phyloP scores from a whole-genome alignment of 2,113 vertebrate species.

The Propithecus coquereli region DNA sequence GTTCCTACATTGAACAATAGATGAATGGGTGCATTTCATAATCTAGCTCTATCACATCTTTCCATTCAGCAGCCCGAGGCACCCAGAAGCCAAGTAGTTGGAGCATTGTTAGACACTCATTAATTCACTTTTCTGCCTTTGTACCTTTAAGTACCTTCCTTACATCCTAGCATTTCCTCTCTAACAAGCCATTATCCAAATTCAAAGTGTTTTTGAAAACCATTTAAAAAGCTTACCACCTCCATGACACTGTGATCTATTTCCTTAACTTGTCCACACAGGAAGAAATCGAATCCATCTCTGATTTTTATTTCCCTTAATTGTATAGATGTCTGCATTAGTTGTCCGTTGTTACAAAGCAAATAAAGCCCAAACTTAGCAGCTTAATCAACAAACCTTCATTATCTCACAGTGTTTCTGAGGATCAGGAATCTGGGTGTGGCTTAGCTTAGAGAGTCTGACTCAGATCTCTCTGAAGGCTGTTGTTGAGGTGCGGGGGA shows the following conservation, averaged over 20 bases:
- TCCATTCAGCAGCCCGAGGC: fast-evolving
- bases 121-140: not conserved
- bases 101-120: not conserved
- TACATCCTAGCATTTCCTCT: not conserved
- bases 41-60: not conserved
- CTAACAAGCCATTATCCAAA: not conserved
- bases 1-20: not conserved
- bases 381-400: not conserved
- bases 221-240: not conserved
- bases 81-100: not conserved
- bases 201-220: not conserved
- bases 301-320: not conserved
- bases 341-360: not conserved
- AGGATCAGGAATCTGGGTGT: not conserved
- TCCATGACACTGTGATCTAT: not conserved
- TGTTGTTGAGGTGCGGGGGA: not conserved
- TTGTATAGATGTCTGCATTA: not conserved
- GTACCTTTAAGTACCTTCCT: not conserved
- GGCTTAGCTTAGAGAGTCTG: not conserved
- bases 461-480: not conserved
- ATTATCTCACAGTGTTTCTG: not conserved
- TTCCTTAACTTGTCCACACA: not conserved
- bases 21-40: not conserved
- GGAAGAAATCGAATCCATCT: not conserved
- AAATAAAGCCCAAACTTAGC: not conserved